A percentile compares a stretch with the other conserved stretches of the same genome.
Conservation (phyloP, 2,797 vertebrate genomes). For the Ara ararauna region DNA sequence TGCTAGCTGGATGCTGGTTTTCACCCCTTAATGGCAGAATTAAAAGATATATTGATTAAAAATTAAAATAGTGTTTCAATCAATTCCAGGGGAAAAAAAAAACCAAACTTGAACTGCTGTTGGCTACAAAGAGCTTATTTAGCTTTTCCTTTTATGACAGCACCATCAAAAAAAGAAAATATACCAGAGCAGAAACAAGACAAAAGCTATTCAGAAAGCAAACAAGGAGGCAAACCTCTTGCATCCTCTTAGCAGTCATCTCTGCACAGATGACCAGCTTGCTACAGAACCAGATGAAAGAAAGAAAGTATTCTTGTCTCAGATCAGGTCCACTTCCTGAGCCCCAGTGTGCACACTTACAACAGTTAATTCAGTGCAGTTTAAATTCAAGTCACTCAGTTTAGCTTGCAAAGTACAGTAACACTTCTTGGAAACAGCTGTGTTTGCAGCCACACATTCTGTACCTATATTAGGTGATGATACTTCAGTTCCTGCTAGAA, state of each 20-base stretch:
- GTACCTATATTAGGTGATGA: not conserved
- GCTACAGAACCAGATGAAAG: not conserved
- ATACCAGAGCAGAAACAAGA: not conserved
- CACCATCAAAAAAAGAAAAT: not conserved
- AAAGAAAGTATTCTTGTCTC: not conserved
- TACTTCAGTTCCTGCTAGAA: not conserved
- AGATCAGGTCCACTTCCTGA: not conserved
- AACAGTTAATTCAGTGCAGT: slow-evolving; percentile 40
- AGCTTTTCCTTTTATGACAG: not conserved
- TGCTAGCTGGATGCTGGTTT: not conserved
- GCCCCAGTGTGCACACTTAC: not conserved
- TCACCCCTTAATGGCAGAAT: not conserved
- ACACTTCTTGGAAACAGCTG: not conserved
- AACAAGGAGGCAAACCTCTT: not conserved
- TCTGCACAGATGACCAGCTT: slow-evolving; percentile 12
- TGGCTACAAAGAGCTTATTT: not conserved
- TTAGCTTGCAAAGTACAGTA: not conserved
- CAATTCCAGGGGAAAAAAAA: not conserved
- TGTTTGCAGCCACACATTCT: not conserved
- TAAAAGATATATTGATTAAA: not conserved
- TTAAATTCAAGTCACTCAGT: slow-evolving; percentile 13
- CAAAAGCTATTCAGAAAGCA: not conserved
- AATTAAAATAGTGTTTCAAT: slow-evolving; percentile 23
- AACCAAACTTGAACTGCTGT: not conserved
- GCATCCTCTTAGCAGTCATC: slow-evolving; percentile 2